Evolutionary conservation across 2,888 invertebrate species (phyloP).

Genomic region (Ceratothoa steindachneri): DNA sequence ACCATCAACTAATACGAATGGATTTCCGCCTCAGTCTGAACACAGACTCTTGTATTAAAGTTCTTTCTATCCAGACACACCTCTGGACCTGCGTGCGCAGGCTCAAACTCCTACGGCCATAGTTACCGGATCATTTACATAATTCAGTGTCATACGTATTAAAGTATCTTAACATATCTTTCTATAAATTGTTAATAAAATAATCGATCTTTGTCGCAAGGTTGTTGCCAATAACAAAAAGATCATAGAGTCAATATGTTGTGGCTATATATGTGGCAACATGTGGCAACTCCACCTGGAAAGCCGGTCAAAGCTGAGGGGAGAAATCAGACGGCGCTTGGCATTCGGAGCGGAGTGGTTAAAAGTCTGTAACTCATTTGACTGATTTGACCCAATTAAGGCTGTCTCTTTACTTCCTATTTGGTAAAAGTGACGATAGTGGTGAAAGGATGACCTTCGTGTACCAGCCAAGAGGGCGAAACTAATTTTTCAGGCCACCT

Average conservation of each 20-base stretch:
- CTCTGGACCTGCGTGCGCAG: neutral
- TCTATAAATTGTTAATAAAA: no score
- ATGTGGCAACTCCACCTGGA: neutral
- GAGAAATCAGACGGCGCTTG: constrained; percentile 3
- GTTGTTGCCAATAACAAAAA: no score
- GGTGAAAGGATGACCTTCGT: neutral
- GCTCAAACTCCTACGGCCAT: neutral
- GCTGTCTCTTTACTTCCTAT: neutral
- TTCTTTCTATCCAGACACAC: neutral
- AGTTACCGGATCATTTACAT: neutral
- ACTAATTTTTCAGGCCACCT: neutral
- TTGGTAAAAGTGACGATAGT: neutral
- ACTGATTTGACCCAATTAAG: neutral
- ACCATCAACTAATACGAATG: neutral
- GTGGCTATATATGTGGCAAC: no score
- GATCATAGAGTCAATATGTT: no score
- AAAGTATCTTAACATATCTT: no score
- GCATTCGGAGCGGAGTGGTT: neutral
- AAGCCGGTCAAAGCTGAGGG: constrained; percentile 7
- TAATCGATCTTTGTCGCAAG: no score
- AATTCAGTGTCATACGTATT: no score
- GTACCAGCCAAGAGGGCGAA: neutral
- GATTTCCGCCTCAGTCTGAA: neutral
- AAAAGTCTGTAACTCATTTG: neutral
- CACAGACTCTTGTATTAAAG: neutral